These are phyloP conservation scores for Stichopus horrens DNA, from an alignment of 53 echinoderm and acorn worm species.

Conservation along the genomic window DNA sequence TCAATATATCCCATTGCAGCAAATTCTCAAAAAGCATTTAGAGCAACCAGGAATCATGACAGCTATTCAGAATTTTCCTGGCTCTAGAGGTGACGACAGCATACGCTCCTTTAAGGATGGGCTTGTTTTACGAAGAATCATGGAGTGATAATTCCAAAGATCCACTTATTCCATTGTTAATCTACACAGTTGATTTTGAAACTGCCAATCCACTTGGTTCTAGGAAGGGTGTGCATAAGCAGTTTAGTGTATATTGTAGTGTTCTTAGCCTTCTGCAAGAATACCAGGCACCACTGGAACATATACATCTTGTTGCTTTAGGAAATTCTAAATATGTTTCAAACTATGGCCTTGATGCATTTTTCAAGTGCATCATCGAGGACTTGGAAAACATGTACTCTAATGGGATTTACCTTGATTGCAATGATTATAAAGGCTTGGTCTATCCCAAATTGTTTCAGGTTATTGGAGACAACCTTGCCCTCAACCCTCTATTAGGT, in stretches of 20 bases:
- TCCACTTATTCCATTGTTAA: slow-evolving; percentile 34
- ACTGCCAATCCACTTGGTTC: slow-evolving; percentile 48
- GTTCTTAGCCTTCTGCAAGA: not conserved
- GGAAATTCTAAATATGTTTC: not conserved
- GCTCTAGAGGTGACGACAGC: not conserved
- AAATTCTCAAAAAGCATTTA: slow-evolving; percentile 46
- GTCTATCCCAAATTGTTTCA: slow-evolving; percentile 23
- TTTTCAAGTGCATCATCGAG: not conserved
- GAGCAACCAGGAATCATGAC: slow-evolving; percentile 62
- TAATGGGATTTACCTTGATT: slow-evolving; percentile 19
- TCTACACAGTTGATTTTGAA: slow-evolving; percentile 51
- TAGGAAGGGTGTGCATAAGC: slow-evolving; percentile 29
- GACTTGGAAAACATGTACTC: not conserved
- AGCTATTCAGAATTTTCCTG: slow-evolving; percentile 2
- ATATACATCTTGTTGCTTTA: slow-evolving; percentile 9
- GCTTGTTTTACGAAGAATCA: not conserved
- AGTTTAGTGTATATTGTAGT: not conserved
- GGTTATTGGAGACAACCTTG: slow-evolving; percentile 19
- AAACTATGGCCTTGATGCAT: slow-evolving; percentile 1
- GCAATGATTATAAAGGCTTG: not conserved
- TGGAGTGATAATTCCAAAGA: slow-evolving; percentile 5
- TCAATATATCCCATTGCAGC: slow-evolving; percentile 19
- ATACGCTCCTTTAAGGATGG: slow-evolving; percentile 8
- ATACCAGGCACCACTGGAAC: slow-evolving; percentile 1
- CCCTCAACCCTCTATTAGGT: not conserved